Conservation (phyloP, 2,797 vertebrate species). For the Sternarchorhynchus goeldii region DNA sequence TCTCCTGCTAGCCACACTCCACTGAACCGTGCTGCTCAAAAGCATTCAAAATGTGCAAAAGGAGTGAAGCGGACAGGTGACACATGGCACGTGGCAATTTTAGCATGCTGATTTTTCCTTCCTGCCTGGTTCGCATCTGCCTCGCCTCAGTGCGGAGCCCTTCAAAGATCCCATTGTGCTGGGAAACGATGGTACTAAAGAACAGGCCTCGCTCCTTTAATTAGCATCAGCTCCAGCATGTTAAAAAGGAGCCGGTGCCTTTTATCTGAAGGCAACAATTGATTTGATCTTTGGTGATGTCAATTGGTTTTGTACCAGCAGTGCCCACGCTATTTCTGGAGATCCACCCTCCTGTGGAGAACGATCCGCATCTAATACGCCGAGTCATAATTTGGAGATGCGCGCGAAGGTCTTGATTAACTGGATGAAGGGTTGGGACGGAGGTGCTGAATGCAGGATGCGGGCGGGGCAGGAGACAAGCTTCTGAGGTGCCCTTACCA, state of each 20-base stretch:
- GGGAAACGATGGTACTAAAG: slow-evolving; percentile 45
- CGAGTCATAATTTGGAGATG: neutral
- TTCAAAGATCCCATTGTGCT: slow-evolving; percentile 47
- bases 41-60: slow-evolving; percentile 41
- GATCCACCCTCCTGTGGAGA: neutral
- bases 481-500: slow-evolving; percentile 71
- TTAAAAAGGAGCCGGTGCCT: slow-evolving; percentile 42
- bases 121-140: slow-evolving; percentile 38
- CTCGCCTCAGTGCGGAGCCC: slow-evolving; percentile 32
- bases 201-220: slow-evolving; percentile 31
- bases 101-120: slow-evolving; percentile 38
- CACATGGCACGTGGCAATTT: slow-evolving; percentile 45
- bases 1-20: slow-evolving; percentile 16
- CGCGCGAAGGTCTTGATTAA: neutral
- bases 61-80: slow-evolving; percentile 26
- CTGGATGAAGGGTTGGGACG: too few species aligned
- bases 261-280: slow-evolving; percentile 47
- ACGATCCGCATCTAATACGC: neutral
- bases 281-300: slow-evolving; percentile 46
- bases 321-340: neutral
- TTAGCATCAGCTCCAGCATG: slow-evolving; percentile 26
- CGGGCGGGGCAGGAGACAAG: too few species aligned
- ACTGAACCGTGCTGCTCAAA: slow-evolving; percentile 37
- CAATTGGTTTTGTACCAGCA: slow-evolving; percentile 21
- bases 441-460: too few species aligned